A percentile compares a stretch with the other conserved stretches of the same genome.
Conservation (phyloP, 2,797 vertebrate genomes). For the Microhierax caerulescens region DNA sequence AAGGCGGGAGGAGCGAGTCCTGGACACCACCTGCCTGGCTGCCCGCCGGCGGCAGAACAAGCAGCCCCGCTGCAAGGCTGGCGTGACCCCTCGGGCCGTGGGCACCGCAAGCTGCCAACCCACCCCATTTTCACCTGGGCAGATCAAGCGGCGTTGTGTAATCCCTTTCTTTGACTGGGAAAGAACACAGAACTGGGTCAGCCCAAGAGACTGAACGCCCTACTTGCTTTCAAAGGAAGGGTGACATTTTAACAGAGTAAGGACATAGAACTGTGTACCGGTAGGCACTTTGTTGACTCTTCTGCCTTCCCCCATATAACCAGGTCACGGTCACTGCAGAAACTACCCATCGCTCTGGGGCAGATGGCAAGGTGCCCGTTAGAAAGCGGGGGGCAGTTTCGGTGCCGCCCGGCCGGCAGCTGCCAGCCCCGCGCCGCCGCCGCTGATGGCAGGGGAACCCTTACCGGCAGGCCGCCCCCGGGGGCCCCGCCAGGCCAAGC, state of each 20-base stretch:
- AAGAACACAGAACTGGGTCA: neutral
- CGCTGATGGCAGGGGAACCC: neutral
- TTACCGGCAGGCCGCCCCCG: too few species aligned
- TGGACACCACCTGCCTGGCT: neutral
- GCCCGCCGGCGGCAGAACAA: accelerated
- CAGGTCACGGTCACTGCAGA: accelerated
- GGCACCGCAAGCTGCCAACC: neutral
- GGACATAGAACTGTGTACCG: accelerated
- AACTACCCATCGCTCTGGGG: neutral
- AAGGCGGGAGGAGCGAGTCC: neutral
- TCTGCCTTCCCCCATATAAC: accelerated
- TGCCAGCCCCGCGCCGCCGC: accelerated
- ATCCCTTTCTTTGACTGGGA: neutral
- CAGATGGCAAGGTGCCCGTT: accelerated
- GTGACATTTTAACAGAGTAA: neutral
- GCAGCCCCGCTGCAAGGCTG: neutral
- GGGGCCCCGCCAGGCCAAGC: neutral
- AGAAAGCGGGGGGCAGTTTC: neutral
- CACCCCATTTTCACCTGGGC: neutral
- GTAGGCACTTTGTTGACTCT: neutral
- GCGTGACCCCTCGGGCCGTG: accelerated
- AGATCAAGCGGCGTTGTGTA: neutral
- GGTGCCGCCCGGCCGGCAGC: accelerated
- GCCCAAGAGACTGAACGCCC: neutral
- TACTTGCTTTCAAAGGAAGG: neutral